Percentiles rank a stretch among this genome's conserved stretches.
These are phyloP conservation scores for Ivindomyrus marchei DNA, from an alignment of 2,113 vertebrate genomes.

Conservation along the genomic window DNA sequence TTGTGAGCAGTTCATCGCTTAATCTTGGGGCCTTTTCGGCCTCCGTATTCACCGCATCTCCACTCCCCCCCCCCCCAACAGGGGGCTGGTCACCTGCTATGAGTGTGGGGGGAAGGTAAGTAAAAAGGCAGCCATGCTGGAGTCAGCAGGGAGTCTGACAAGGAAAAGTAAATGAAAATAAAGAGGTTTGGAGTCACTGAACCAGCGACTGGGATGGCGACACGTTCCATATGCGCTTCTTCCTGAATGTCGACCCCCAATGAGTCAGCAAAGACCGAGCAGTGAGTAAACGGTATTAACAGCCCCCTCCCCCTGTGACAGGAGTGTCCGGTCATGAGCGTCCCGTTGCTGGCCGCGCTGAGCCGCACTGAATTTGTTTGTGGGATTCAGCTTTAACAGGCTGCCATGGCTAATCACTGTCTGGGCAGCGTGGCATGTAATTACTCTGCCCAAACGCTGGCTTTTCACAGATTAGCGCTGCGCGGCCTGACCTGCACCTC, in stretches of 20 bases:
- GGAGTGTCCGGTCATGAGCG: constrained; percentile 48
- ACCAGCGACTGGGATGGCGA: constrained; percentile 40
- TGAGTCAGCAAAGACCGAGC: not conserved
- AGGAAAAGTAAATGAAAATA: constrained; percentile 24
- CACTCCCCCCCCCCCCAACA: not conserved
- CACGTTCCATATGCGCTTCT: constrained; percentile 23
- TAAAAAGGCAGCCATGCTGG: not conserved
- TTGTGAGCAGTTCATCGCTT: not conserved
- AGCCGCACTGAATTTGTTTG: constrained; percentile 23
- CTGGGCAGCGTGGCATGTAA: constrained; percentile 65
- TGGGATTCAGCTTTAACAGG: constrained; percentile 61
- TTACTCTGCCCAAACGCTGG: constrained; percentile 65
- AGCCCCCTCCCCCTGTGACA: not conserved
- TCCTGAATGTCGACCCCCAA: not conserved
- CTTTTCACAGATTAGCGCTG: constrained; percentile 67
- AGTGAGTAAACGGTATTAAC: not conserved
- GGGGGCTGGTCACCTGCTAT: not conserved
- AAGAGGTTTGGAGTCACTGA: constrained; percentile 40
- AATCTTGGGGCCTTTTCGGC: not conserved
- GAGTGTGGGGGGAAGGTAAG: not conserved
- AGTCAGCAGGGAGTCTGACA: not conserved
- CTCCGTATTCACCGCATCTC: not conserved
- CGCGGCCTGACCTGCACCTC: constrained; percentile 62
- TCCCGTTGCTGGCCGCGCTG: constrained; percentile 32
- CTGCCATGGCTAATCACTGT: constrained; percentile 69